phyloP scores from a whole-genome alignment of 2,797 vertebrate species.

The Podarcis lilfordi region DNA sequence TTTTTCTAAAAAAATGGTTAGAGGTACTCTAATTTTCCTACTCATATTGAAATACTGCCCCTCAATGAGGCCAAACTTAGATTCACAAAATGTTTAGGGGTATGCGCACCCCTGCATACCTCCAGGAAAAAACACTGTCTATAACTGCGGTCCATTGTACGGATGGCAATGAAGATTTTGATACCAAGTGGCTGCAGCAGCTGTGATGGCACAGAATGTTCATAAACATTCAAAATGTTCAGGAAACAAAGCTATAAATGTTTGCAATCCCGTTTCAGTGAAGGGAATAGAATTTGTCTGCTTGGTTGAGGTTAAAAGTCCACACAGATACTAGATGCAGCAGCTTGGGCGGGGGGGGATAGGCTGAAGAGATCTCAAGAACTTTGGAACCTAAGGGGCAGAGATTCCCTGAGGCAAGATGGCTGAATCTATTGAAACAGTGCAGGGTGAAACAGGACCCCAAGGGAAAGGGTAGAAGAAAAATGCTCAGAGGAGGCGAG shows the following conservation, averaged over 20 bases:
- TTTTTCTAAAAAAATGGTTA: no score
- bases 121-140: no score
- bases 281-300: neutral
- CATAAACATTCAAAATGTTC: neutral
- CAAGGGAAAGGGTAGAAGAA: neutral
- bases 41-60: no score
- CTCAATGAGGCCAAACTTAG: no score
- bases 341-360: neutral
- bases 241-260: neutral
- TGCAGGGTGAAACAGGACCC: neutral
- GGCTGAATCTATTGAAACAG: neutral
- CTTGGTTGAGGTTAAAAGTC: neutral
- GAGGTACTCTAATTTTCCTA: no score
- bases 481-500: neutral
- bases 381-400: neutral
- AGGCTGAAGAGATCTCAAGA: neutral
- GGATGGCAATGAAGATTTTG: neutral
- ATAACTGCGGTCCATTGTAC: neutral
- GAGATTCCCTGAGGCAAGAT: neutral
- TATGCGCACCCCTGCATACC: no score
- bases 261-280: neutral
- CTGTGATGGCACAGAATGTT: neutral
- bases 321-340: neutral
- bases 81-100: no score
- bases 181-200: neutral